Base-by-base conservation (phyloP, 1,140 invertebrate genomes). In the Phymorhynchus buccinoides region DNA sequence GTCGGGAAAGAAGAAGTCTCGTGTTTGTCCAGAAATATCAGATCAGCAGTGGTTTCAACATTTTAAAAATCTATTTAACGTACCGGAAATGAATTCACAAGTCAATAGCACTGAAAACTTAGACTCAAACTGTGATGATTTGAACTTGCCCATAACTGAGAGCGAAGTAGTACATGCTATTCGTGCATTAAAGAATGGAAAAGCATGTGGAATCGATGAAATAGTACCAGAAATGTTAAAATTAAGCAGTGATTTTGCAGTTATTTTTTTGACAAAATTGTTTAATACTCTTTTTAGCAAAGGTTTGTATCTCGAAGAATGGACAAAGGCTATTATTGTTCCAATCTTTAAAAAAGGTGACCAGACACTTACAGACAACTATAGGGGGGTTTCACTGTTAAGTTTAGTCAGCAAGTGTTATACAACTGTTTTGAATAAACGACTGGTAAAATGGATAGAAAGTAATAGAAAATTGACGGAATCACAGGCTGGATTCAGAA, bases 271-370 rank as follows among this genome's bases (percentile, higher is more conserved):
- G 16, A 80, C 42, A n/a, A 80, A 48, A 42, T n/a, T 80, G 12
- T 80, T 80, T 35, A 80, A 80, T 48, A 30, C 42, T 44, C 68
- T 73, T 6, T 84, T 84, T 12, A 68, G 75, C 27, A 27, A 14
- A 73, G 82, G 82, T 42, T 22, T 18, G 41, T 84, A 66, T 73
- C 82, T 68, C 7, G 82, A 41, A 44, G 66, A 68, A 44, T 73
- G 62, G 82, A 18, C 35, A 30, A 84, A 56, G 16, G 82, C 56
- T 27, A 84, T 84, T 4, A 84, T 84, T 22, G 48, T n/a, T 42
- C 9, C 81, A 35, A 83, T 71, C 4, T 52, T 48, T 44, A 84
- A 84, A 39, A 84, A 84, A 84, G 66, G 68, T 27, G n/a, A 39
- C 27, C 3, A 35, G 62, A 84, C 62, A 27, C 9, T 30, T 44